phyloP scores from a whole-genome alignment of 2,113 vertebrate genomes.

The Pyxicephalus adspersus region DNA sequence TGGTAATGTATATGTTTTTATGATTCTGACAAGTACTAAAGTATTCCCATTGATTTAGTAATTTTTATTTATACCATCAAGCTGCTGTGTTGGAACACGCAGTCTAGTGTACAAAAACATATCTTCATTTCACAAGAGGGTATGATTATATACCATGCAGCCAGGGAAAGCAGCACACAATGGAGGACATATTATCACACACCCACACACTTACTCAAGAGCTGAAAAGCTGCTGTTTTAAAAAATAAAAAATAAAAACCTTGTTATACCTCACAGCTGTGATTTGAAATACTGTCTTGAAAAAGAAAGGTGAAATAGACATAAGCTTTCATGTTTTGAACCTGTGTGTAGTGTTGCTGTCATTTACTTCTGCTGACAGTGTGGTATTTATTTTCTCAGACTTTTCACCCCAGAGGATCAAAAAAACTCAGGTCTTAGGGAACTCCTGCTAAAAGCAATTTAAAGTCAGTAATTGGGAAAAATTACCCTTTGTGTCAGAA shows the following conservation, averaged over 20 bases:
- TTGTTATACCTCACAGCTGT: background rate
- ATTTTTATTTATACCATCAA: background rate
- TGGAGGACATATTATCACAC: background rate
- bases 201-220: background rate
- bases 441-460: too few relatives aligned
- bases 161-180: background rate
- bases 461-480: too few relatives aligned
- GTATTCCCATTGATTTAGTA: background rate
- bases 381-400: too few relatives aligned
- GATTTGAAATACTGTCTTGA: background rate
- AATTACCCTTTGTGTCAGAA: too few relatives aligned
- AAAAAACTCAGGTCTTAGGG: too few relatives aligned
- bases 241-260: background rate
- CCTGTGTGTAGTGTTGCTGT: background rate
- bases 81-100: background rate
- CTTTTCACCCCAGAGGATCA: too few relatives aligned
- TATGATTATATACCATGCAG: background rate
- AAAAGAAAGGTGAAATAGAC: background rate
- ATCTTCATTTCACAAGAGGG: background rate
- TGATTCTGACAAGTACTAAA: too few relatives aligned
- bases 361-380: background rate
- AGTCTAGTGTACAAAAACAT: background rate
- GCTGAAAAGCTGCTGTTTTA: background rate
- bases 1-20: too few relatives aligned
- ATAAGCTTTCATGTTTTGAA: background rate